These are phyloP conservation scores for Regulus satrapa DNA, from an alignment of 2,113 vertebrate genomes.

Conservation along the genomic window DNA sequence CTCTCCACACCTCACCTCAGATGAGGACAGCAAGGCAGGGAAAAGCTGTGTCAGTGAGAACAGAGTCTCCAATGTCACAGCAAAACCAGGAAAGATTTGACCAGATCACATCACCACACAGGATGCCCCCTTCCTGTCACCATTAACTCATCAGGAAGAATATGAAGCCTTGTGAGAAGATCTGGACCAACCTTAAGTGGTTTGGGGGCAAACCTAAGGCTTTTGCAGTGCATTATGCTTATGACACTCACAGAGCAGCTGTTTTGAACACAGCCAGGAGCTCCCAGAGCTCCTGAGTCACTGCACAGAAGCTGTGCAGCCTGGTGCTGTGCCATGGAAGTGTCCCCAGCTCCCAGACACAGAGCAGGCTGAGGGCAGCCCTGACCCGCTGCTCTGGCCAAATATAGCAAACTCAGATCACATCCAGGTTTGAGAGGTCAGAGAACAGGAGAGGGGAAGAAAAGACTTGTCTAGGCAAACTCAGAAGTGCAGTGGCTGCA, in stretches of 20 bases:
- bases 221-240: background rate
- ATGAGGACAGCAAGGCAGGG: background rate
- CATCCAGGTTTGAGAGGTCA: background rate
- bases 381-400: background rate
- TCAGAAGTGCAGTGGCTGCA: background rate
- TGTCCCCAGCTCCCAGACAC: background rate
- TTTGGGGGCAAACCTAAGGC: background rate
- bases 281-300: background rate
- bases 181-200: background rate
- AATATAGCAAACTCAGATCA: background rate
- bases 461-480: background rate
- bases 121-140: background rate
- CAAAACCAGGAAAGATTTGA: background rate
- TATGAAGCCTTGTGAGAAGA: background rate
- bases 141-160: background rate
- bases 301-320: background rate
- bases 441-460: too few relatives aligned
- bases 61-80: background rate
- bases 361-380: background rate
- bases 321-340: background rate
- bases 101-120: fast-evolving
- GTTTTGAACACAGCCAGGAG: background rate
- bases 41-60: background rate
- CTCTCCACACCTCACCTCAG: background rate
- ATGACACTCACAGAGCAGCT: background rate